A percentile compares a stretch with the other conserved stretches of the same genome.
Evolutionary conservation across 2,113 vertebrate species (phyloP).

Genomic region (Bujurquina vittata): DNA sequence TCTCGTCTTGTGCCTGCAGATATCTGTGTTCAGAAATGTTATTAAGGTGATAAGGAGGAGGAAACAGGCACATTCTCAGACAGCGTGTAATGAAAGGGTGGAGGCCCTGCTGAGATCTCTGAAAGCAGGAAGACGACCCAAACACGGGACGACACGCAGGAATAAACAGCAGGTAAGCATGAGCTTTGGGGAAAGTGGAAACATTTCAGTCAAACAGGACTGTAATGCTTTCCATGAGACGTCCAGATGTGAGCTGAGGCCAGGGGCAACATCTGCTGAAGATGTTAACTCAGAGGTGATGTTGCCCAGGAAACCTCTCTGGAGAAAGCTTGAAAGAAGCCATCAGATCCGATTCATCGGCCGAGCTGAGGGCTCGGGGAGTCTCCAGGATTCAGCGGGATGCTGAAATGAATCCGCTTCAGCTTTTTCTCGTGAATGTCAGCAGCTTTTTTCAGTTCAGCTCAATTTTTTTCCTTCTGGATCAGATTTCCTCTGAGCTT

Average conservation of each 20-base stretch:
- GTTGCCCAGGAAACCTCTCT: background rate
- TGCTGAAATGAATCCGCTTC: background rate
- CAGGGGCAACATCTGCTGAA: background rate
- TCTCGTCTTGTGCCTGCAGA: too few relatives aligned
- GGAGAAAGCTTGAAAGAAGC: background rate
- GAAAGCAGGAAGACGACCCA: background rate
- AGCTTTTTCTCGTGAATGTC: background rate
- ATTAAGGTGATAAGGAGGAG: background rate
- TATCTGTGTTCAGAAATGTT: background rate
- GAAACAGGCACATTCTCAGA: background rate
- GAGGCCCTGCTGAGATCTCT: background rate
- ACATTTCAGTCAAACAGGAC: background rate
- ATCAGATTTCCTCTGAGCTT: background rate
- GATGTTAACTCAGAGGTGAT: background rate
- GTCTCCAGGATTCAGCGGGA: background rate
- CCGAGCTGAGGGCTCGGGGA: background rate
- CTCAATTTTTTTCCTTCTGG: constrained; percentile 1
- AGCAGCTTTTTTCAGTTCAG: background rate
- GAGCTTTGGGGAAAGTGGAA: background rate
- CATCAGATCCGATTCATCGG: background rate
- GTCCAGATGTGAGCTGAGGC: constrained; percentile 11
- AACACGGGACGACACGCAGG: accelerated
- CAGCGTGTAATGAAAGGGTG: accelerated
- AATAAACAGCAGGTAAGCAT: background rate
- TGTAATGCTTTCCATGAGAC: background rate